A percentile compares a stretch with the other conserved stretches of the same genome.
Conservation (phyloP, 2,113 vertebrate genomes). For the Phyllostomus discolor region DNA sequence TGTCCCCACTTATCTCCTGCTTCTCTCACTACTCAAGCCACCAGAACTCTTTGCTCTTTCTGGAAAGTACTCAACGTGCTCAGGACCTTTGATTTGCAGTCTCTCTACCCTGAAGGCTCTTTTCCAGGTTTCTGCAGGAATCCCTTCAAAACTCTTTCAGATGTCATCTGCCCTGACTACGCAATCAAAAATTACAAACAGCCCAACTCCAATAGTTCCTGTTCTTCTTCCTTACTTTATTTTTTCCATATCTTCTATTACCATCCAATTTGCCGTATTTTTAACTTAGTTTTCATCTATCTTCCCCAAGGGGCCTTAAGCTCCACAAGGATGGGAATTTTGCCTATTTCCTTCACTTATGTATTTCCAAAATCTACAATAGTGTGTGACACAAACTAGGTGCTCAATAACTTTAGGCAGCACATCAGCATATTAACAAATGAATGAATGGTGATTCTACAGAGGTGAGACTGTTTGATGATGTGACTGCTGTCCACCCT, state of each 20-base stretch:
- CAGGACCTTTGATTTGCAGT: background rate
- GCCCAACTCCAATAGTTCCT: background rate
- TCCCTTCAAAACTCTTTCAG: background rate
- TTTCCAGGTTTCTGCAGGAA: background rate
- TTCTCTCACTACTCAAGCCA: background rate
- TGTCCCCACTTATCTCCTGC: background rate
- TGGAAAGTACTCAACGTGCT: background rate
- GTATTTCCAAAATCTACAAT: background rate
- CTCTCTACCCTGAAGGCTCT: background rate
- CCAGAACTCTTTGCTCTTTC: background rate
- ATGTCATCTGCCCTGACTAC: background rate
- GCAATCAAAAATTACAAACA: background rate
- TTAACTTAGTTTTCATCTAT: background rate
- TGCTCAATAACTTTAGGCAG: background rate
- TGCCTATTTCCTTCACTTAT: background rate
- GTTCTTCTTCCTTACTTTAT: background rate
- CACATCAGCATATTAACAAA: background rate
- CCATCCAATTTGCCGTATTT: too few species aligned
- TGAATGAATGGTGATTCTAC: background rate
- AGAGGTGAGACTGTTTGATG: background rate
- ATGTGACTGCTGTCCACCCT: background rate
- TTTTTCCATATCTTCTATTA: background rate
- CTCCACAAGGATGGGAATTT: background rate
- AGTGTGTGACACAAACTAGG: background rate
- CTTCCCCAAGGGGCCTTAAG: background rate